Evolutionary conservation across 64 coral and sea anemone species (phyloP).

Genomic region (Stichodactyla mertensii): DNA sequence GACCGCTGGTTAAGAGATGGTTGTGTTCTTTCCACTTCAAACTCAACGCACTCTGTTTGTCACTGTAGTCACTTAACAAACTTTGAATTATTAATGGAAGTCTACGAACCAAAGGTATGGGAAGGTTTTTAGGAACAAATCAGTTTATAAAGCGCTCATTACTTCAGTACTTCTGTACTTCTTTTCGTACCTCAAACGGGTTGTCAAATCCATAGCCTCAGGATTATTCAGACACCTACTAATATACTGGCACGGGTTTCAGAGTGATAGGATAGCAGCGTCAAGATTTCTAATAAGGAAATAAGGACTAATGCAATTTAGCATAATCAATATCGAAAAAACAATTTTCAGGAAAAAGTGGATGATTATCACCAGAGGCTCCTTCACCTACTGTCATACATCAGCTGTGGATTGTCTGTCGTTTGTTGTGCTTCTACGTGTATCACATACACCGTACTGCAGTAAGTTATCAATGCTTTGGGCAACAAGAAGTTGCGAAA

Average conservation of each 20-base stretch:
- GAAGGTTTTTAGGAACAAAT: neutral
- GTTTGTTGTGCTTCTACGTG: constrained; percentile 40
- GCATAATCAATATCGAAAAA: neutral
- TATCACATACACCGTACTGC: constrained; percentile 54
- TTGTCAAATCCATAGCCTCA: no score
- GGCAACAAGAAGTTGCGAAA: neutral
- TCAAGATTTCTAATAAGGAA: no score
- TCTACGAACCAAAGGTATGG: constrained; percentile 14
- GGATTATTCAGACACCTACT: no score
- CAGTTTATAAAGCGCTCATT: no score
- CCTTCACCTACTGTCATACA: constrained; percentile 47
- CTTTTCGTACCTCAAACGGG: no score
- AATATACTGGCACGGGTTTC: no score
- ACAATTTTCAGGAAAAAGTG: constrained; percentile 31
- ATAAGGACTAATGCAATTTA: neutral
- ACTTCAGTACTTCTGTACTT: no score
- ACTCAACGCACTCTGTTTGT: constrained; percentile 66
- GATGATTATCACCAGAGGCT: constrained; percentile 27
- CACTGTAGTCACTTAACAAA: constrained; percentile 83
- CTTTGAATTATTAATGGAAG: constrained; percentile 63
- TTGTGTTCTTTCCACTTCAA: constrained; percentile 42
- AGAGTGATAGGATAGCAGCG: no score
- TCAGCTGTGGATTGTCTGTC: constrained; percentile 68
- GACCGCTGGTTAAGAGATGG: constrained; percentile 69
- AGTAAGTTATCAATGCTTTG: constrained; percentile 31